Base-by-base conservation (phyloP, 2,113 vertebrate species). In the Arvicanthis niloticus region DNA sequence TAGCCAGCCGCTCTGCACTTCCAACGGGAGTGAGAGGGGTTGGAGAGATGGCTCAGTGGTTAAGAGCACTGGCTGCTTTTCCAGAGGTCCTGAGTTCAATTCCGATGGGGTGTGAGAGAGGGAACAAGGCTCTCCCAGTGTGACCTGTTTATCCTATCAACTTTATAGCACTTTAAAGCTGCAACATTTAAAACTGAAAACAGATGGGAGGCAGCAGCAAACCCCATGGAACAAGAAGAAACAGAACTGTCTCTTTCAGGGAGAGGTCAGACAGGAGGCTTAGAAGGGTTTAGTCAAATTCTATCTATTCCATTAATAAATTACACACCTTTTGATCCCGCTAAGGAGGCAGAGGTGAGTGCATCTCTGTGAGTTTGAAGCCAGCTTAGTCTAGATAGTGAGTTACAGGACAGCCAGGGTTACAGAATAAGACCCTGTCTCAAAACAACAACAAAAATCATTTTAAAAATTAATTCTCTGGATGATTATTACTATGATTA, bases 161-260 rank as follows among this genome's bases (percentile, higher is more conserved):
- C 16, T 29, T 96, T 40, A 80, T 29, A 24, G 77, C 19, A 75
- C n/a, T 87, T 92, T 88, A 86, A 96, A 96, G 51, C 21, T 37
- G 37, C 37, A 95, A 92, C 68, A 34, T 26, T 90, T 87, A 78
- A 81, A 65, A 85, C 56, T 87, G 26, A 85, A 88, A 93, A 76
- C 42, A 87, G 42, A 48, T 76, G n/a, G 8, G 42, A 73, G 62
- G 17, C n/a, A 91, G n/a, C 40, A 29, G 53, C 75, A 94, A 88
- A 78, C 78, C 26, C 34, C 22, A 77, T 12, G 56, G 76, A 86
- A 89, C 75, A 15, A 67, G 68, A 95, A 88, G 91, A 68, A 68
- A 76, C n/a, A 88, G 76, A 93, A 48, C 29, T 24, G 31, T 56
- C 90, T 90, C 48, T 19, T 95, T 87, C 91, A 88, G 51, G 17